A percentile compares a stretch with the other conserved stretches of the same genome.
phyloP scores from a whole-genome alignment of 2,797 vertebrate species.

The Channallabes apus region DNA sequence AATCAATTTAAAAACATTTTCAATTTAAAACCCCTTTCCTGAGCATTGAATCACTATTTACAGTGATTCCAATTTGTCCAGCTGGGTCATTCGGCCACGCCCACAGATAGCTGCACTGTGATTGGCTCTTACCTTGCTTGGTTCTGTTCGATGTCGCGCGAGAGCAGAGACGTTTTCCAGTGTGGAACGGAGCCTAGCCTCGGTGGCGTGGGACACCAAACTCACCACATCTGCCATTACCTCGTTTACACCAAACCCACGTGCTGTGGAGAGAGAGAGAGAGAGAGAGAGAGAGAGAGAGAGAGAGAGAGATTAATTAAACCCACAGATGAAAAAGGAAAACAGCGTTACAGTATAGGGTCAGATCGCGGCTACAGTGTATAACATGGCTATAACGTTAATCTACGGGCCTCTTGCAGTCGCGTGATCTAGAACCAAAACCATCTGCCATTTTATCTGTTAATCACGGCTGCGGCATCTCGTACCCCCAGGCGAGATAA shows the following conservation, averaged over 20 bases:
- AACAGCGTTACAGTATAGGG: neutral
- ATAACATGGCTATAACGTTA: neutral
- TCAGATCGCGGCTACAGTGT: neutral
- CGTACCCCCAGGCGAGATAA: too few relatives aligned
- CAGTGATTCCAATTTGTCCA: too few relatives aligned
- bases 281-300: too few relatives aligned
- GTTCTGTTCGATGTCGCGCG: conserved; percentile 86
- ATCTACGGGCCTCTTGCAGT: too few relatives aligned
- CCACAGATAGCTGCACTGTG: neutral
- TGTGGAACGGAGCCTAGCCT: conserved; percentile 85
- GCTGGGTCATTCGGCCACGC: neutral
- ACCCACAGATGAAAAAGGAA: neutral
- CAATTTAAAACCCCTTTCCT: neutral
- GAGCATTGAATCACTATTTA: neutral
- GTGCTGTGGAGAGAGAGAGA: conserved; percentile 77
- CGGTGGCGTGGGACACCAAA: conserved; percentile 89
- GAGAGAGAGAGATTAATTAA: neutral
- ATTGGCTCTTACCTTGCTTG: conserved; percentile 81
- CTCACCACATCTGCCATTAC: conserved; percentile 87
- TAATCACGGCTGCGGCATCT: too few relatives aligned
- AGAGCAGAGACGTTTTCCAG: conserved; percentile 88
- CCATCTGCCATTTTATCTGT: too few relatives aligned
- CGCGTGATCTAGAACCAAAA: too few relatives aligned
- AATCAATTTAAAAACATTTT: neutral
- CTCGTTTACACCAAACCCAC: conserved; percentile 87